Evolutionary conservation across 2,113 vertebrate genomes (phyloP), one percentile per base, ranked within the genome.

Genomic region (Sphaerodactylus townsendi): DNA sequence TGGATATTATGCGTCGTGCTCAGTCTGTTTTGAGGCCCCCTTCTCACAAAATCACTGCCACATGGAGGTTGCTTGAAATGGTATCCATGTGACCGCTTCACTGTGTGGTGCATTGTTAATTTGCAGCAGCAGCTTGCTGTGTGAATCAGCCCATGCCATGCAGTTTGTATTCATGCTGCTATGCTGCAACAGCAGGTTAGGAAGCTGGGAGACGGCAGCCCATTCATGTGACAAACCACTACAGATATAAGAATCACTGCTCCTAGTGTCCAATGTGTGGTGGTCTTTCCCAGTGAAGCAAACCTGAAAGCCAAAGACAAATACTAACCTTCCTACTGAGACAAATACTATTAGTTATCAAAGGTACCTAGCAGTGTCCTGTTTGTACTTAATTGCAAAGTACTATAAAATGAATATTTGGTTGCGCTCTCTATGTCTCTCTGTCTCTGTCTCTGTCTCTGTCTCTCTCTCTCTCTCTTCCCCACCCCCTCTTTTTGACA

Each of bases 401-500:
- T 71, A 69, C 59, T 19, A 15, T 41, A 69, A 48, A 82, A n/a
- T n/a, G n/a, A n/a, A n/a, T n/a, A n/a, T n/a, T n/a, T n/a, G n/a
- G n/a, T n/a, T n/a, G n/a, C n/a, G n/a, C n/a, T n/a, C n/a, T n/a
- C n/a, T n/a, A n/a, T n/a, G n/a, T n/a, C n/a, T n/a, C n/a, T n/a
- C n/a, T n/a, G n/a, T n/a, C n/a, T n/a, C n/a, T n/a, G n/a, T n/a
- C n/a, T n/a, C n/a, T n/a, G n/a, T n/a, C n/a, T n/a, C 37, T 74
- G 56, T 25, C 77, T 82, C 85, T 44, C 86, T 84, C 48, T 14
- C 48, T 10, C 48, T 50, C 48, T 10, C 48, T 14, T 11, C 48
- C 59, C 10, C 59, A 10, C 48, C 48, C 59, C 10, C 59, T 28
- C 59, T 28, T 21, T 21, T 35, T 90, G 92, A 93, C 92, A 92